A percentile compares a stretch with the other conserved stretches of the same genome.
Evolutionary conservation across 2,888 invertebrate genomes (phyloP).

Genomic region (Platynereis dumerilii): DNA sequence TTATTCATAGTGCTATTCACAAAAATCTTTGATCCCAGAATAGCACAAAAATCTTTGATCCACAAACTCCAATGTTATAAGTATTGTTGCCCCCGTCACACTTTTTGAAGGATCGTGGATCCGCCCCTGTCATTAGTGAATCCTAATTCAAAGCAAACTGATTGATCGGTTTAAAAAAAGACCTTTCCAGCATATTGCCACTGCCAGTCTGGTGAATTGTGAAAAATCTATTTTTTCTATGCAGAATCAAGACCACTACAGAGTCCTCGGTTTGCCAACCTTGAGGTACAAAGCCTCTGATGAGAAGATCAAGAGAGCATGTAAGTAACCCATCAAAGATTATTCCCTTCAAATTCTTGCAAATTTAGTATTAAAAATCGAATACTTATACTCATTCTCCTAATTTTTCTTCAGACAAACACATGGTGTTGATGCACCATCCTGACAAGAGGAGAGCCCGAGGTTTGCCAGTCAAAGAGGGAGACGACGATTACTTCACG

Average conservation of each 20-base stretch:
- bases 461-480: constrained; percentile 80
- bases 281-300: constrained; percentile 85
- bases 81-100: no score
- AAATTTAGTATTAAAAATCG: no score
- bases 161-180: no score
- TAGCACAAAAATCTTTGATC: no score
- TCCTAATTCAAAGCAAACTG: no score
- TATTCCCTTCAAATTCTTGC: neutral
- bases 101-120: no score
- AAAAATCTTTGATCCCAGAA: no score
- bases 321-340: constrained; percentile 69
- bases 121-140: no score
- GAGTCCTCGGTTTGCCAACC: constrained; percentile 87
- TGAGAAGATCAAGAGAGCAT: constrained; percentile 92
- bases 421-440: constrained; percentile 91
- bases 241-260: constrained; percentile 93
- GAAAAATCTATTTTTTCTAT: constrained; percentile 35
- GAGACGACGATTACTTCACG: constrained; percentile 89
- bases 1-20: no score
- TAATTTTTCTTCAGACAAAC: constrained; percentile 68
- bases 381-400: neutral
- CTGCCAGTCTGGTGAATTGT: no score
- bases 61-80: no score
- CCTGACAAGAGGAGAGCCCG: constrained; percentile 94
- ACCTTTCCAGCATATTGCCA: no score